A percentile compares a stretch with the other conserved stretches of the same genome.
These are phyloP conservation scores for Chamaea fasciata DNA, from an alignment of 2,113 vertebrate genomes.

Conservation along the genomic window DNA sequence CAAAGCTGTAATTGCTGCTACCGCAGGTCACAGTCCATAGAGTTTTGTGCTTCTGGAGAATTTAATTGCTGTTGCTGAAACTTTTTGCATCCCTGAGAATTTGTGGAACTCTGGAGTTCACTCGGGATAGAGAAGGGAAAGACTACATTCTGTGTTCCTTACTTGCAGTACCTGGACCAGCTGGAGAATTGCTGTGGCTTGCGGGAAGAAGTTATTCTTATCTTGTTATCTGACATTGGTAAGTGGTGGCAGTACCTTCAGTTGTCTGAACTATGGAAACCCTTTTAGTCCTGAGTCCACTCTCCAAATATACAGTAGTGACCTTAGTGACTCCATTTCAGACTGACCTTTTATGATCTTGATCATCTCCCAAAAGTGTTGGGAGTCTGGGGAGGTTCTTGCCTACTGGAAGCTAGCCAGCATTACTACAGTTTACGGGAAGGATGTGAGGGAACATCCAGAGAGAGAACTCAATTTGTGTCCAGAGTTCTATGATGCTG, in stretches of 20 bases:
- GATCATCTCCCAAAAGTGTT: background rate
- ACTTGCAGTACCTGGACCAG: slow-evolving; percentile 87
- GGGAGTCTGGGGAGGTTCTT: background rate
- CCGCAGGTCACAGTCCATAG: background rate
- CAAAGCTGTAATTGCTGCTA: background rate
- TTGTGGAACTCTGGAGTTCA: background rate
- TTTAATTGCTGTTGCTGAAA: background rate
- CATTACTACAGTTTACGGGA: background rate
- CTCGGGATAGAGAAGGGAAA: background rate
- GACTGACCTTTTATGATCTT: background rate
- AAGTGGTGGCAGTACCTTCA: slow-evolving; percentile 44
- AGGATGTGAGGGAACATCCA: background rate
- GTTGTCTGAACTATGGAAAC: background rate
- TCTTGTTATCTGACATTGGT: slow-evolving; percentile 92
- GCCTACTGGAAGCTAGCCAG: background rate
- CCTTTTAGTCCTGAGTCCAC: background rate
- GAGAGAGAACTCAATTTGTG: background rate
- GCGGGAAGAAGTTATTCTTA: slow-evolving; percentile 87
- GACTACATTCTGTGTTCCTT: background rate
- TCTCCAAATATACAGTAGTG: background rate
- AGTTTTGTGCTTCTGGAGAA: background rate
- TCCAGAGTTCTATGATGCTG: background rate
- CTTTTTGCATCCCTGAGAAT: background rate
- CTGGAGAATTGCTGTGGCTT: slow-evolving; percentile 95
- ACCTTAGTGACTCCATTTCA: background rate